Evolutionary conservation across 2,888 invertebrate species (phyloP), one percentile per base, ranked within the genome.

Genomic region (Esperia sulphurella): DNA sequence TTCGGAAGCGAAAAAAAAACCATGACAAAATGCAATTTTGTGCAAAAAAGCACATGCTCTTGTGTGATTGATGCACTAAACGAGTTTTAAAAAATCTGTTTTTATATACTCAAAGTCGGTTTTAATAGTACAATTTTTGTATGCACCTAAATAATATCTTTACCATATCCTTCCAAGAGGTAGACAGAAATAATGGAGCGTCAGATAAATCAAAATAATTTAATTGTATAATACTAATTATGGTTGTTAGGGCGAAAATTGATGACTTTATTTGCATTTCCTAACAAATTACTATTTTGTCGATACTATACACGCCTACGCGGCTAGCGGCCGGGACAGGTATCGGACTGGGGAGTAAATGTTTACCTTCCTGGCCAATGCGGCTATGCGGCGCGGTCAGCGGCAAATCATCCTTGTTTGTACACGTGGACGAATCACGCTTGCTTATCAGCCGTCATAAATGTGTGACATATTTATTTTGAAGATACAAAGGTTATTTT

Each of bases 1-100:
- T 71, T 69, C 66, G 70, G 66, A 72, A 70, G 63, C 63, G 63
- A 65, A 59, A 55, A 55, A 70, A 70, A 71, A 59, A 57, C 59
- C 54, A 55, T 10, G n/a, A n/a, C n/a, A n/a, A n/a, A n/a, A n/a
- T 14, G 42, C 35, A 35, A 35, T 35, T 8, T 13, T 39, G 39
- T 39, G 13, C 39, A 2, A 10, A 33, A n/a, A 39, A 12, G 13
- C 12, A 3, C n/a, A 35, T n/a, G 9, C 35, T 6, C 35, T 1
- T 3, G 10, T 31, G 31, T 31, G 31, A 31, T 31, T 31, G 31
- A 31, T 31, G 31, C 31, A 30, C 9, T 10, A 31, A n/a, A 8
- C 8, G 31, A 31, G 10, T 9, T 31, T 9, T 31, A 31, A 9
- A 31, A 31, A 31, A 31, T 5, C 10, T 5, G 31, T 31, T 21